Percentiles rank a stretch among this genome's conserved stretches.
These are phyloP conservation scores for Desoria tigrina DNA, from an alignment of 2,888 invertebrate species.

Conservation along the genomic window DNA sequence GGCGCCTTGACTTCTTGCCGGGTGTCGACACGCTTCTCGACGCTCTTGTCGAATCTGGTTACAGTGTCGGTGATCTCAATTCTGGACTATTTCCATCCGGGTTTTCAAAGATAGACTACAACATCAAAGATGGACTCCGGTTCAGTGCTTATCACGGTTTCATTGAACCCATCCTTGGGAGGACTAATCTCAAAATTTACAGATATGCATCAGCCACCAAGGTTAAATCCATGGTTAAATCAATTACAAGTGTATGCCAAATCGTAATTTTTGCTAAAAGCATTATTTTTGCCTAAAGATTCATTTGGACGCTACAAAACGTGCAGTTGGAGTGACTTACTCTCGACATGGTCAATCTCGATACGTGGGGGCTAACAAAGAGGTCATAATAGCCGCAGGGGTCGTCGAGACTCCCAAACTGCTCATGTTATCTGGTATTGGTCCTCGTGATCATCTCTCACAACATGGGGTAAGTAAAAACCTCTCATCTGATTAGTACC, in stretches of 20 bases:
- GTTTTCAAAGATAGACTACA: conserved; percentile 33
- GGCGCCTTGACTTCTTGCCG: conserved; percentile 35
- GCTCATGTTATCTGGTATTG: conserved; percentile 32
- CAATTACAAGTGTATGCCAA: too few species aligned
- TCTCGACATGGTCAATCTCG: conserved; percentile 21
- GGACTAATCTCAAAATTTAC: conserved; percentile 20
- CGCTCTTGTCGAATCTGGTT: conserved; percentile 27
- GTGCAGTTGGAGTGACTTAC: conserved; percentile 35
- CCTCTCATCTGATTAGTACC: background rate
- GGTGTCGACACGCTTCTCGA: conserved; percentile 22
- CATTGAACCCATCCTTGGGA: conserved; percentile 24
- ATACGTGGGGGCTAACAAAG: conserved; percentile 26
- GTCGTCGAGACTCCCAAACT: conserved; percentile 35
- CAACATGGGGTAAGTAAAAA: conserved; percentile 3
- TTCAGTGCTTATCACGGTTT: conserved; percentile 33
- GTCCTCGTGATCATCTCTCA: conserved; percentile 26
- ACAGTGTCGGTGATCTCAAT: conserved; percentile 28
- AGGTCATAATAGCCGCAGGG: conserved; percentile 29
- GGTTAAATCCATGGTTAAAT: too few species aligned
- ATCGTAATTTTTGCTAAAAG: too few species aligned
- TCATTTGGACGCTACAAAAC: background rate
- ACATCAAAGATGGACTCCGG: conserved; percentile 36
- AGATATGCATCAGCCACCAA: conserved; percentile 30
- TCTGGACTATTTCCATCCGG: conserved; percentile 23
- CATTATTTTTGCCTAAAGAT: too few species aligned